A percentile compares a stretch with the other conserved stretches of the same genome.
phyloP scores from a whole-genome alignment of 2,113 vertebrate species.

The Proteles cristata region DNA sequence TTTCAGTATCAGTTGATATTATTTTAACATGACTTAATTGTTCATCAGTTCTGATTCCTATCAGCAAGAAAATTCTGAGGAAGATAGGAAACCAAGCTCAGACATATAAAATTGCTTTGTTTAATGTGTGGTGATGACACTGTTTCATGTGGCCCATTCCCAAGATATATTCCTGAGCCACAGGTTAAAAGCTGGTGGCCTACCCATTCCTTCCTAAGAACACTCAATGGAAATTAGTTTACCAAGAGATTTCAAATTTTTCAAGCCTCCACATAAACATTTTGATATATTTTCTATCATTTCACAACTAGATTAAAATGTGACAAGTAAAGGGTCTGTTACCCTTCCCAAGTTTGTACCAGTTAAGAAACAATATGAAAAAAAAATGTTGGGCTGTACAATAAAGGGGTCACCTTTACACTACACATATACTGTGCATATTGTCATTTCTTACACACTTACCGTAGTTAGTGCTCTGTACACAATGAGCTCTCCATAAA shows the following conservation, averaged over 20 bases:
- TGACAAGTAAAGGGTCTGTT: neutral
- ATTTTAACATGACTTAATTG: neutral
- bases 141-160: neutral
- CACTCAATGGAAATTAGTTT: neutral
- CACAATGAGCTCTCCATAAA: neutral
- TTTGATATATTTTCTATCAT: neutral
- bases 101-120: neutral
- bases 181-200: neutral
- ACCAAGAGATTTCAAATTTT: constrained; percentile 10
- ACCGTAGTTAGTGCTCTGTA: too few relatives aligned
- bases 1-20: neutral
- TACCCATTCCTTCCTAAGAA: neutral
- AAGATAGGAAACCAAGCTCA: neutral
- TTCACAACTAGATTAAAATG: neutral
- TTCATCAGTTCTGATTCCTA: neutral
- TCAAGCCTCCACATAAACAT: neutral
- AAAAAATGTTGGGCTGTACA: neutral
- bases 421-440: fast-evolving
- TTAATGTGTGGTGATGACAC: neutral
- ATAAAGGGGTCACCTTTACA: neutral
- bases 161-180: neutral
- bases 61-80: neutral
- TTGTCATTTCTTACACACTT: neutral
- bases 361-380: neutral
- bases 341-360: neutral